These are phyloP conservation scores for Formica aserva DNA, from an alignment of 2,888 invertebrate species.

Conservation along the genomic window DNA sequence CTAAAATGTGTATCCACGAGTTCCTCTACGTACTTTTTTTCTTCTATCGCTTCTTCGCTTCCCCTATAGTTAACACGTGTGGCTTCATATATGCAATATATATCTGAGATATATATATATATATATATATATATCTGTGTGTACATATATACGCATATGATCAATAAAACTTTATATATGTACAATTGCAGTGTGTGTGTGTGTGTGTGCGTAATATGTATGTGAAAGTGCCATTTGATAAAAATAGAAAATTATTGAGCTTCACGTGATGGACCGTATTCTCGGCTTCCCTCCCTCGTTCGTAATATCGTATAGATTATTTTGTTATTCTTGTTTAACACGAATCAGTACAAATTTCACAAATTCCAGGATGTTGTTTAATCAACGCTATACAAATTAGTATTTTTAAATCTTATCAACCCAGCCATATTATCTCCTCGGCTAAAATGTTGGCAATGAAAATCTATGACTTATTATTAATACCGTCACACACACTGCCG, in stretches of 20 bases:
- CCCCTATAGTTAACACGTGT: slow-evolving; percentile 3
- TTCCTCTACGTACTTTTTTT: background rate
- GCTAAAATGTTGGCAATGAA: background rate
- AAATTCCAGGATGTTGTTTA: background rate
- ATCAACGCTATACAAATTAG: background rate
- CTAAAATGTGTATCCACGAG: slow-evolving; percentile 1
- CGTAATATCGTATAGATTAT: slow-evolving; percentile 23
- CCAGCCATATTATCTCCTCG: background rate
- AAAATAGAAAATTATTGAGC: slow-evolving; percentile 58
- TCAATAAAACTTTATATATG: slow-evolving; percentile 52
- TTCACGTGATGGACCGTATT: slow-evolving; percentile 22
- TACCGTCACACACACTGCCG: background rate
- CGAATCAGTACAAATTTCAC: background rate
- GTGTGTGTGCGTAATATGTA: background rate
- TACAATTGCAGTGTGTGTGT: slow-evolving; percentile 22
- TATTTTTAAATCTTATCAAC: background rate
- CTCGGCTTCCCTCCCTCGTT: background rate
- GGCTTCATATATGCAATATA: slow-evolving; percentile 6
- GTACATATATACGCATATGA: slow-evolving; percentile 16
- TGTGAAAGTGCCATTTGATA: slow-evolving; percentile 30
- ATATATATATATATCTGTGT: slow-evolving; percentile 3
- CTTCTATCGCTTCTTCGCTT: background rate
- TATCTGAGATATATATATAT: background rate
- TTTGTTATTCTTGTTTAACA: slow-evolving; percentile 14
- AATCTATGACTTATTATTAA: slow-evolving; percentile 7